Evolutionary conservation across 1,140 invertebrate species (phyloP).

Genomic region (Dufourea novaeangliae): DNA sequence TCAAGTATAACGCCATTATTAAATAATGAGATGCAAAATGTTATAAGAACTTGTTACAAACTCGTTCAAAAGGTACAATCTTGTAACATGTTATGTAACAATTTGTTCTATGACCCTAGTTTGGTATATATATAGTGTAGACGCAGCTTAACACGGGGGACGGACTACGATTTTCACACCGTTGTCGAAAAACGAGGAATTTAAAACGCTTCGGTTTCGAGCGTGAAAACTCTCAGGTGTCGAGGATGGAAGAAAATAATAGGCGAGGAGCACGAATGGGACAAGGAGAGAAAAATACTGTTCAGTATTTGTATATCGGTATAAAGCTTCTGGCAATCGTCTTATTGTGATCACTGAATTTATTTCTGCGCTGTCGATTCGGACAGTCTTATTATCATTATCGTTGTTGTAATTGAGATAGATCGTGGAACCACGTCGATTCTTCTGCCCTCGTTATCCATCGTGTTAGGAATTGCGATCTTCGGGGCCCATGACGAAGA

Average conservation of each 20-base stretch:
- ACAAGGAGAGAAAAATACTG: not conserved
- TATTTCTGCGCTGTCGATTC: conserved; percentile 21
- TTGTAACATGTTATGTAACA: too few relatives aligned
- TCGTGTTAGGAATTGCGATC: conserved; percentile 35
- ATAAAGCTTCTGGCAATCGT: conserved; percentile 34
- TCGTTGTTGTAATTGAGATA: conserved; percentile 19
- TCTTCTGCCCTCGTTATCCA: not conserved
- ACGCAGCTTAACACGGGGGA: too few relatives aligned
- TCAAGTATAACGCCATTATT: too few relatives aligned
- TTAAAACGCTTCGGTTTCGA: not conserved
- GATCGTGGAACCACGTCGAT: not conserved
- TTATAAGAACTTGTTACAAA: too few relatives aligned
- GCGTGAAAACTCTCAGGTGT: not conserved
- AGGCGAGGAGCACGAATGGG: not conserved
- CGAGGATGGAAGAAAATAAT: not conserved
- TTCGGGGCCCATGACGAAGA: conserved; percentile 17
- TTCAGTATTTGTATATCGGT: conserved; percentile 36
- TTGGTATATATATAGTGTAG: too few relatives aligned
- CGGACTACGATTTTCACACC: not conserved
- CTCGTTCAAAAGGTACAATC: too few relatives aligned
- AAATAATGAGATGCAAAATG: too few relatives aligned
- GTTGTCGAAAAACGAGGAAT: not conserved
- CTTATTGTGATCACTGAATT: conserved; percentile 35
- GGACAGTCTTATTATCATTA: conserved; percentile 14
- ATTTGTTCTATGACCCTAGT: too few relatives aligned